A percentile compares a stretch with the other conserved stretches of the same genome.
These are phyloP conservation scores for Paraplagusia blochii DNA, from an alignment of 2,113 vertebrate genomes.

Conservation along the genomic window DNA sequence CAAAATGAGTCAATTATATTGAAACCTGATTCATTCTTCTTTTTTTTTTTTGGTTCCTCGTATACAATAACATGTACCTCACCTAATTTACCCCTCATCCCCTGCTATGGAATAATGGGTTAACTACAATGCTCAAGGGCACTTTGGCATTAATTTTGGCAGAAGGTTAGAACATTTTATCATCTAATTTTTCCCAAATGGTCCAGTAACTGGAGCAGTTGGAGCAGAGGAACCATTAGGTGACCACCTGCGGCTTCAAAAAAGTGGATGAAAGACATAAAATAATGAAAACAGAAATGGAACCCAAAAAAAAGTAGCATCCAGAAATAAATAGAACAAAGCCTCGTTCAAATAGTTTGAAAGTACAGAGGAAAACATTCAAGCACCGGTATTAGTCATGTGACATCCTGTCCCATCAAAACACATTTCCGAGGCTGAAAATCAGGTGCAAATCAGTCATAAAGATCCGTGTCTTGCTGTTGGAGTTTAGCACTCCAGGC, in stretches of 20 bases:
- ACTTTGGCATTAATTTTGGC: slow-evolving; percentile 56
- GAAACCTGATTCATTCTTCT: slow-evolving; percentile 5
- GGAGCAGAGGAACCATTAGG: slow-evolving; percentile 57
- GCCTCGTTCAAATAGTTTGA: not conserved
- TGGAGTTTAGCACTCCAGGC: no score
- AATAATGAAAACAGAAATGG: slow-evolving; percentile 32
- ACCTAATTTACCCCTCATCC: slow-evolving; percentile 17
- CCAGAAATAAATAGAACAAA: slow-evolving; percentile 35
- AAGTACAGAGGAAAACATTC: slow-evolving; percentile 5
- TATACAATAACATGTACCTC: slow-evolving; percentile 8
- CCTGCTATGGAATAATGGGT: slow-evolving; percentile 34
- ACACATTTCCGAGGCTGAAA: not conserved
- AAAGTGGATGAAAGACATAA: slow-evolving; percentile 40
- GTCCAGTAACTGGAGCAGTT: slow-evolving; percentile 49
- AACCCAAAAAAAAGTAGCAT: slow-evolving; percentile 2
- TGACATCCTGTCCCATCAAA: not conserved
- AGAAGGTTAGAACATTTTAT: slow-evolving; percentile 49
- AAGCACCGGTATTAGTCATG: not conserved
- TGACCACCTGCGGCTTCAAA: slow-evolving; percentile 53
- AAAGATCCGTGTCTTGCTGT: no score
- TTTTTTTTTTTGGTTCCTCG: slow-evolving; percentile 16
- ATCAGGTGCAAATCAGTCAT: no score
- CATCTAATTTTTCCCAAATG: slow-evolving; percentile 52
- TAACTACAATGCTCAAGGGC: slow-evolving; percentile 62
- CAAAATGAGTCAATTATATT: slow-evolving; percentile 27